A percentile compares a stretch with the other conserved stretches of the same genome.
These are phyloP conservation scores for Barypeithes pellucidus DNA, from an alignment of 2,888 invertebrate genomes.

Conservation along the genomic window DNA sequence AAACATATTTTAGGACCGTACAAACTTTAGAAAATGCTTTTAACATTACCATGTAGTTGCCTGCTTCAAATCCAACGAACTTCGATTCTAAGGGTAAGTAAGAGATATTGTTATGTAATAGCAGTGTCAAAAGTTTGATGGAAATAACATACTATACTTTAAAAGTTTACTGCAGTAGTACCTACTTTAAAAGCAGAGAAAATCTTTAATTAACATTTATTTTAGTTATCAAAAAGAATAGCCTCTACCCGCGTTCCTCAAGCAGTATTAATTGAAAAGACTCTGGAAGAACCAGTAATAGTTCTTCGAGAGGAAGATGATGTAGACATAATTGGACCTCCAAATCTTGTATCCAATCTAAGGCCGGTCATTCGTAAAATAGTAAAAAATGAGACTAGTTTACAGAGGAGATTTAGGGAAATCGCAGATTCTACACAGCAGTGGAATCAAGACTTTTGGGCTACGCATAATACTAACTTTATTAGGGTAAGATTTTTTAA, in stretches of 20 bases:
- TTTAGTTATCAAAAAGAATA: slow-evolving; percentile 52
- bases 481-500: slow-evolving; percentile 73
- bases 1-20: neutral
- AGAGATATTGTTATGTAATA: slow-evolving; percentile 28
- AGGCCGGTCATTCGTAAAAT: slow-evolving; percentile 80
- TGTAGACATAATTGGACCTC: slow-evolving; percentile 83
- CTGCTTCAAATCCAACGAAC: slow-evolving; percentile 26
- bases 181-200: neutral
- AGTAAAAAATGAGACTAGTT: slow-evolving; percentile 77
- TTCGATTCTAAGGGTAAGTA: slow-evolving; percentile 25
- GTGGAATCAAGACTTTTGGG: slow-evolving; percentile 92
- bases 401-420: slow-evolving; percentile 79
- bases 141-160: too few relatives aligned
- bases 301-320: slow-evolving; percentile 64
- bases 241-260: slow-evolving; percentile 73
- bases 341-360: slow-evolving; percentile 86
- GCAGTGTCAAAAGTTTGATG: too few relatives aligned
- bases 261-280: slow-evolving; percentile 60
- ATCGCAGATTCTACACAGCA: slow-evolving; percentile 80
- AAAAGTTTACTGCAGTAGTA: neutral
- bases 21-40: slow-evolving; percentile 8
- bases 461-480: slow-evolving; percentile 84
- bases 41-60: slow-evolving; percentile 12
- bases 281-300: slow-evolving; percentile 64
- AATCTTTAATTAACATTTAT: neutral